A percentile compares a stretch with the other conserved stretches of the same genome.
Evolutionary conservation across 2,797 vertebrate genomes (phyloP).

Genomic region (Phoxinus dragarum): DNA sequence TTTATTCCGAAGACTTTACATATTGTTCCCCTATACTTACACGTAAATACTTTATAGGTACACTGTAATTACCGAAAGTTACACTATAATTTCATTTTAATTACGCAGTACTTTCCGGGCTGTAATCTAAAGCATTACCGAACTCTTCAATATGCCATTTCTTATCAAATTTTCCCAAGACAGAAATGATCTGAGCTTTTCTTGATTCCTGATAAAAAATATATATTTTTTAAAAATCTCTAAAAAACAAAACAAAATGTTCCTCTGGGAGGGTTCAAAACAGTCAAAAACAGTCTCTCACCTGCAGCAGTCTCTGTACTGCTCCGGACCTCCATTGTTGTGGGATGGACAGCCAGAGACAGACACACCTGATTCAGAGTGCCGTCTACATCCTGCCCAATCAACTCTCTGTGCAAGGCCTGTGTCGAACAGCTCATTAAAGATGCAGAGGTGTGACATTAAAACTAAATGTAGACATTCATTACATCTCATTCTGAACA

Average conservation of each 20-base stretch:
- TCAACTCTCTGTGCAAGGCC: conserved; percentile 34
- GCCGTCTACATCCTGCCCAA: conserved; percentile 34
- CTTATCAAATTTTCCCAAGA: not conserved
- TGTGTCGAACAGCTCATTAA: conserved; percentile 28
- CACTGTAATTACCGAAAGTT: too few species aligned
- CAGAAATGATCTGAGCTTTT: not conserved
- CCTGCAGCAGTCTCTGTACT: conserved; percentile 36
- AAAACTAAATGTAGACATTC: conserved; percentile 17
- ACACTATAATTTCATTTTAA: too few species aligned
- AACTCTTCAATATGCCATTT: not conserved
- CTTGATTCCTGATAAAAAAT: not conserved
- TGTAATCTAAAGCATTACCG: too few species aligned
- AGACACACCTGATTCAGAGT: conserved; percentile 37
- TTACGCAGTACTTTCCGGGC: too few species aligned
- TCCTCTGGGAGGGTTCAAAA: not conserved
- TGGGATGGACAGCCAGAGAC: conserved; percentile 19
- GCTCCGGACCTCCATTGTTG: conserved; percentile 11
- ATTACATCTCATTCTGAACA: conserved; percentile 21
- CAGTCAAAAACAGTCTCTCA: not conserved
- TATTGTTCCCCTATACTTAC: too few species aligned
- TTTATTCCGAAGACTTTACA: too few species aligned
- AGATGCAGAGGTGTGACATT: conserved; percentile 18
- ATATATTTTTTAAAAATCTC: not conserved
- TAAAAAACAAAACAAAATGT: not conserved
- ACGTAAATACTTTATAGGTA: too few species aligned